Evolutionary conservation across 2,888 invertebrate species (phyloP).

Genomic region (Oligia latruncula): DNA sequence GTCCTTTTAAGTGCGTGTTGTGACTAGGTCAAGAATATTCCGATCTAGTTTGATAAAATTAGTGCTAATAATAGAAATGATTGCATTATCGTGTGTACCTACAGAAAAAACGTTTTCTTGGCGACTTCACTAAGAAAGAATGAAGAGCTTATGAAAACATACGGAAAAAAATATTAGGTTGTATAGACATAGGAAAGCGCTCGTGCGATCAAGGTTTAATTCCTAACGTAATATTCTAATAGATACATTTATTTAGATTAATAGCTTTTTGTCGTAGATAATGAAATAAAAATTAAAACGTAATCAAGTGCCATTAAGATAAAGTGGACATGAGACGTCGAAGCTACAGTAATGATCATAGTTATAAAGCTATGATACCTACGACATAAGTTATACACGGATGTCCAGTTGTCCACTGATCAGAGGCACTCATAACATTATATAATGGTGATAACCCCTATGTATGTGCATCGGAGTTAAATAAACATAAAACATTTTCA

Average conservation of each 20-base stretch:
- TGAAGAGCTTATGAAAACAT: neutral
- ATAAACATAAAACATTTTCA: constrained; percentile 24
- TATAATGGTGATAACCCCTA: constrained; percentile 42
- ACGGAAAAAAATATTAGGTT: neutral
- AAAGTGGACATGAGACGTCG: constrained; percentile 20
- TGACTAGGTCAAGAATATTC: constrained; percentile 39
- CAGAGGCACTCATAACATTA: constrained; percentile 15
- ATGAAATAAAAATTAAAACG: constrained; percentile 50
- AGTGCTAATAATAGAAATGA: constrained; percentile 16
- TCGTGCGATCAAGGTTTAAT: constrained; percentile 3
- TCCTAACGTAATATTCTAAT: constrained; percentile 3
- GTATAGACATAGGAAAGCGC: neutral
- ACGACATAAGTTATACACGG: neutral
- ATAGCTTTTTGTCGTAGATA: constrained; percentile 29
- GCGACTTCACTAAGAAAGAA: neutral
- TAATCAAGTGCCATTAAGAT: constrained; percentile 53
- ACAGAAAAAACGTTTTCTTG: neutral
- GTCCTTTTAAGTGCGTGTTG: constrained; percentile 9
- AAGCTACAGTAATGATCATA: constrained; percentile 29
- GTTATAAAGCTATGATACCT: constrained; percentile 19
- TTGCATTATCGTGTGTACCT: neutral
- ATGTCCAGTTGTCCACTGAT: constrained; percentile 22
- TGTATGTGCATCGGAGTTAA: constrained; percentile 20
- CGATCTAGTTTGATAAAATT: constrained; percentile 23
- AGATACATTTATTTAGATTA: constrained; percentile 28